These are phyloP conservation scores for Listrodromus nycthemerus DNA, from an alignment of 2,888 invertebrate species.

Conservation along the genomic window DNA sequence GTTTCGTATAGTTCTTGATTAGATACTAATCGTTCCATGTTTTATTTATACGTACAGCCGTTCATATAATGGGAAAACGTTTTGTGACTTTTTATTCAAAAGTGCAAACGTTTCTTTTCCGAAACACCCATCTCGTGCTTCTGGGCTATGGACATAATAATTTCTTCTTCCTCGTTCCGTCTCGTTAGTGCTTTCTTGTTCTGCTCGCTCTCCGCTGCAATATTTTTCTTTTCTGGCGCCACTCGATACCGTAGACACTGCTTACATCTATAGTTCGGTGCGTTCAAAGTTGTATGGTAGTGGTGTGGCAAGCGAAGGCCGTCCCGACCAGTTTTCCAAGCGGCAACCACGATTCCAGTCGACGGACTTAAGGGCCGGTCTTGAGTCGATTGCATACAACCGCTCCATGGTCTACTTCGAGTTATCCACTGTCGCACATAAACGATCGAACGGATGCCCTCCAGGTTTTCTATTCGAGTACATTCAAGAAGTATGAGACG, in stretches of 20 bases:
- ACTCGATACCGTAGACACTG: constrained; percentile 32
- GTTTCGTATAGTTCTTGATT: too few species aligned
- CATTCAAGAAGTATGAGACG: constrained; percentile 33
- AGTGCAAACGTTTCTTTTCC: neutral
- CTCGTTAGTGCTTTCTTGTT: constrained; percentile 6
- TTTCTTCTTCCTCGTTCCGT: constrained; percentile 13
- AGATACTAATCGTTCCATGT: too few species aligned
- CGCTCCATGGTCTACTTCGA: constrained; percentile 46
- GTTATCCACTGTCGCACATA: constrained; percentile 15
- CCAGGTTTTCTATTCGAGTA: constrained; percentile 22
- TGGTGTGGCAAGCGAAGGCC: constrained; percentile 16
- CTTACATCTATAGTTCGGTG: neutral
- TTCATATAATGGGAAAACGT: too few species aligned
- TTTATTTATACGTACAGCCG: too few species aligned
- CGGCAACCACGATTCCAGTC: constrained; percentile 18
- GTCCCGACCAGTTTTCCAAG: constrained; percentile 37
- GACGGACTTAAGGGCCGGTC: constrained; percentile 46
- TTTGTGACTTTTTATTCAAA: neutral
- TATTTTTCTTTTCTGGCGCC: constrained; percentile 26
- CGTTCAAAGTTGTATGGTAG: constrained; percentile 1
- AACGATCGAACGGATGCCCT: constrained; percentile 18
- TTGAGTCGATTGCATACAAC: constrained; percentile 48
- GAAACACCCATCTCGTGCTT: neutral
- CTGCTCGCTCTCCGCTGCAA: neutral
- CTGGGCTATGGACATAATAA: neutral